Conservation (phyloP, 2,113 vertebrate species). For the Martes martes region DNA sequence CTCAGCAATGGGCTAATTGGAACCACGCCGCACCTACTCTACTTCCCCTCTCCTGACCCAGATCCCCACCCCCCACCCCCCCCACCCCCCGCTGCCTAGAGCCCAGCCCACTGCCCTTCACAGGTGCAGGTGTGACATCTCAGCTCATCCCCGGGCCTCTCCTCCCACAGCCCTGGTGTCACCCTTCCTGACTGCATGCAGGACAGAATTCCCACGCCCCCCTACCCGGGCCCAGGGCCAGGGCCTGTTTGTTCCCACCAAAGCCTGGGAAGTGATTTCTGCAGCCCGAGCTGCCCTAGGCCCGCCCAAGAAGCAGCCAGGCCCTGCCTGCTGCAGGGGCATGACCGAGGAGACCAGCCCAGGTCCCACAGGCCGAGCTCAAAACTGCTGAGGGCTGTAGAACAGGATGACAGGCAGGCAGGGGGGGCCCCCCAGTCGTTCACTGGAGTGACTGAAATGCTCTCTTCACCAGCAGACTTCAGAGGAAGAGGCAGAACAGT, state of each 20-base stretch:
- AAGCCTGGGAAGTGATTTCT: neutral
- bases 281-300: neutral
- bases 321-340: neutral
- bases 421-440: neutral
- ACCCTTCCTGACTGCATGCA: neutral
- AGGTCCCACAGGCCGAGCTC: neutral
- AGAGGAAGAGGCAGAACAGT: neutral
- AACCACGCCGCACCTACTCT: rapidly evolving
- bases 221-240: conserved; percentile 12
- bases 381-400: neutral
- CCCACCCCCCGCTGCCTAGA: neutral
- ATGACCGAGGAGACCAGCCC: neutral
- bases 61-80: too few relatives aligned
- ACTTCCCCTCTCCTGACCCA: neutral
- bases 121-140: rapidly evolving
- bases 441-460: rapidly evolving
- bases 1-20: rapidly evolving
- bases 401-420: neutral
- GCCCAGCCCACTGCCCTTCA: neutral
- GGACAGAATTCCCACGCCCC: conserved; percentile 32
- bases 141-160: neutral
- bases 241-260: neutral
- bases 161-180: neutral
- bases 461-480: neutral
- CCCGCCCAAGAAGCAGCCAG: neutral